These are phyloP conservation scores for Porites australiensis DNA, from an alignment of 64 coral and sea anemone species.

Conservation along the genomic window DNA sequence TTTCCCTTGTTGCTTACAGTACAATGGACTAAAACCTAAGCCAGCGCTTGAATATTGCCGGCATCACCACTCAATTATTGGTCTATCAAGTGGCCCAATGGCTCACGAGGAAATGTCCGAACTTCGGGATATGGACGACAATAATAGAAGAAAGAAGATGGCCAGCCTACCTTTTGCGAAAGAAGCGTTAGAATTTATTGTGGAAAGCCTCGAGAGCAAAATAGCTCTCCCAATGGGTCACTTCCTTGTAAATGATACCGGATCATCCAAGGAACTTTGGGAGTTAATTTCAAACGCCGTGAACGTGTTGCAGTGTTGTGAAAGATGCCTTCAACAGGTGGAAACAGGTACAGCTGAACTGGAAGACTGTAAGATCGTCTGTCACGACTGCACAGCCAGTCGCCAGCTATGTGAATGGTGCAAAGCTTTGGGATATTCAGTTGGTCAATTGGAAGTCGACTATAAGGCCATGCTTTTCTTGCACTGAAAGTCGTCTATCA, in stretches of 20 bases:
- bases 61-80: background rate
- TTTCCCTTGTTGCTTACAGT: constrained; percentile 8
- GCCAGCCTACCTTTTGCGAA: constrained; percentile 9
- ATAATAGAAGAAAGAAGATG: background rate
- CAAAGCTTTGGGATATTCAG: no score
- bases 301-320: no score
- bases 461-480: no score
- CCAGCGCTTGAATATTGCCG: background rate
- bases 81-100: background rate
- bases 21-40: background rate
- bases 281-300: no score
- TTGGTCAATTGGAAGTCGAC: no score
- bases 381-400: no score
- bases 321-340: no score
- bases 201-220: constrained; percentile 8
- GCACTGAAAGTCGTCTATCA: no score
- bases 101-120: background rate
- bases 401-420: no score
- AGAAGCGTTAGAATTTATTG: constrained; percentile 10
- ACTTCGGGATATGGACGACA: background rate
- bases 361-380: no score
- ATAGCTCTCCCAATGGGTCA: constrained; percentile 2
- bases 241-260: background rate
- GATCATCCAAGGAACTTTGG: background rate
- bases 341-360: no score